Evolutionary conservation across 2,797 vertebrate genomes (phyloP), one percentile per base, ranked within the genome.

Genomic region (Accipiter badius): DNA sequence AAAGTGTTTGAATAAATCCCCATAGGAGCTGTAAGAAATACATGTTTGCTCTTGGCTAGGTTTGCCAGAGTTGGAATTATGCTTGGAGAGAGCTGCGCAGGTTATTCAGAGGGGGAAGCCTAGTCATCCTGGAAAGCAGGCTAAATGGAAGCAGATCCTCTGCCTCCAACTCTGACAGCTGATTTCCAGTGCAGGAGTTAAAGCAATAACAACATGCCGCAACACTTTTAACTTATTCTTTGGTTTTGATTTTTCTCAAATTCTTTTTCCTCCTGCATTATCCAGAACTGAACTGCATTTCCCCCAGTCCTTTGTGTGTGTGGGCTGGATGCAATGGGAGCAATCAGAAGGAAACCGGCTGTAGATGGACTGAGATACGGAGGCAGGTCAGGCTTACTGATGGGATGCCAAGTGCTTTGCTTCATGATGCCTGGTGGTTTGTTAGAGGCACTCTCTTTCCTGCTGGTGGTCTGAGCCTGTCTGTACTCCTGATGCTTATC

Each of bases 21-120:
- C 0, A 1, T 2, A 49, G 50, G 47, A 79, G 5, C 26, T 63
- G 8, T 50, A 70, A 76, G 39, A 93, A 81, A 72, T 69, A 11
- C 24, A 22, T 22, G 5, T 55, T 87, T 93, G 15, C 22, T 83
- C 4, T 79, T 89, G 76, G 16, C 20, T 83, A 29, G 7, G 29
- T 37, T 90, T 89, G 61, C 57, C 42, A 66, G 77, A 90, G n/a
- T 22, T 89, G 69, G 40, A 90, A 63, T 82, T 82, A 66, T 6
- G 4, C 17, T 76, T 47, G 37, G 39, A 72, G 25, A 70, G 25
- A 11, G 11, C 39, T 86, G 22, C 3, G 7, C 35, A 26, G 24
- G 17, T 55, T 81, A 31, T 76, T 92, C 26, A 40, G n/a, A 37
- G 10, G 37, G n/a, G 33, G 37, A 80, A 87, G 11, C 16, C n/a